Conservation (phyloP, 2,888 invertebrate species). For the Pterobdella sp. region DNA sequence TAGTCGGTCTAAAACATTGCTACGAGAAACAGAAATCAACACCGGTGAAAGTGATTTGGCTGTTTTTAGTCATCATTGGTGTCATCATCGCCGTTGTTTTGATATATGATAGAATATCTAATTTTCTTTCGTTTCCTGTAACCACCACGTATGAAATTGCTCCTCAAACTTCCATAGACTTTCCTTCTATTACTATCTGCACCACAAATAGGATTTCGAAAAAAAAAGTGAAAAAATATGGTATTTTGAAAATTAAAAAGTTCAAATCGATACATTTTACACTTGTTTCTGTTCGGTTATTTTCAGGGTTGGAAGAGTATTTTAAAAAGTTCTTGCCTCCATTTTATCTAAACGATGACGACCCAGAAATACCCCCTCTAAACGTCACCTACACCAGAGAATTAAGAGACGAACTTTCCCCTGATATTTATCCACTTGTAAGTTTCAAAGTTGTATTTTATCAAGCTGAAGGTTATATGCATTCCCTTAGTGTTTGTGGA, state of each 20-base stretch:
- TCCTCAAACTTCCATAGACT: not conserved
- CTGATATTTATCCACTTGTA: no score
- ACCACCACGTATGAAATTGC: slow-evolving; percentile 14
- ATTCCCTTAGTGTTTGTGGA: not conserved
- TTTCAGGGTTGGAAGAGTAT: slow-evolving; percentile 14
- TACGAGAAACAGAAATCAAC: not conserved
- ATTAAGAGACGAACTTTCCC: not conserved
- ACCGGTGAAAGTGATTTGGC: slow-evolving; percentile 54
- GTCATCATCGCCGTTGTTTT: slow-evolving; percentile 18
- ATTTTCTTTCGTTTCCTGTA: slow-evolving; percentile 26
- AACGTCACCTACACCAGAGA: not conserved
- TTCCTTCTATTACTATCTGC: slow-evolving; percentile 28
- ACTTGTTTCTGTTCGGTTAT: not conserved
- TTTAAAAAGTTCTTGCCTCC: slow-evolving; percentile 19
- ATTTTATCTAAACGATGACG: not conserved
- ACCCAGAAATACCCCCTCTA: not conserved
- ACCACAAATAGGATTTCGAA: slow-evolving; percentile 19
- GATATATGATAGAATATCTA: slow-evolving; percentile 27
- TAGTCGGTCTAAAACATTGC: slow-evolving; percentile 17
- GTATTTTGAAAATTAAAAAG: not conserved
- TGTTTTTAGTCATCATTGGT: slow-evolving; percentile 7
- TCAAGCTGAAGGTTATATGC: no score
- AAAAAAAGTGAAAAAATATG: not conserved
- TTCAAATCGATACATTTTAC: not conserved
- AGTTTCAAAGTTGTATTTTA: no score